Evolutionary conservation across 2,797 vertebrate species (phyloP), one percentile per base, ranked within the genome.

Genomic region (Distichodus sexfasciatus): DNA sequence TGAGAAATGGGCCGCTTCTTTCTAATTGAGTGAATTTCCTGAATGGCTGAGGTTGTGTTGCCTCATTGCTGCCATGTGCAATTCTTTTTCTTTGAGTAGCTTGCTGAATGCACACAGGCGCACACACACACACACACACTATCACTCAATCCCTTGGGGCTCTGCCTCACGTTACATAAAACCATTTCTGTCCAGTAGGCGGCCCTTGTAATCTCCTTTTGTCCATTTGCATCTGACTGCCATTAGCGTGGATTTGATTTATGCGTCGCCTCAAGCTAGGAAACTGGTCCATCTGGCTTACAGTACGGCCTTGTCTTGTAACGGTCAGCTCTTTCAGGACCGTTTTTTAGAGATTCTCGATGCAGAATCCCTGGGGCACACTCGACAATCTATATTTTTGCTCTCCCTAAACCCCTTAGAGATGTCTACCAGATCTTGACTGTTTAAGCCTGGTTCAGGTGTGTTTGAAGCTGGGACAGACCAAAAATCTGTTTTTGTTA

Each of bases 211-310:
- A 86, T 78, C 84, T 81, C 68, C 78, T 91, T 72, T 90, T 89
- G 78, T 85, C 88, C 85, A 75, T 82, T 86, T 85, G 84, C 82
- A 84, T 86, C 85, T 86, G 86, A 82, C 83, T 87, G 80, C 87
- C 88, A 88, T 91, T 90, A 89, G 86, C 80, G 84, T 77, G 85
- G 83, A 85, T 90, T 90, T 87, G 86, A 85, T 89, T 86, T 86
- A 85, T 88, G 79, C 82, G 85, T 88, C 84, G 85, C 84, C 73
- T 74, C 28, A 81, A 70, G 86, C 84, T 87, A 82, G 81, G 74
- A 82, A 75, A 80, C 68, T 79, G 71, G 79, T 71, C 79, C 79
- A 72, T 47, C 44, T 47, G 66, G 79, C 68, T 74, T 80, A 82
- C 80, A 76, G 76, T 79, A 76, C 84, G 81, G 79, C 59, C 66